These are phyloP conservation scores for Bubalus kerabau DNA, from an alignment of 2,113 vertebrate species.

Conservation along the genomic window DNA sequence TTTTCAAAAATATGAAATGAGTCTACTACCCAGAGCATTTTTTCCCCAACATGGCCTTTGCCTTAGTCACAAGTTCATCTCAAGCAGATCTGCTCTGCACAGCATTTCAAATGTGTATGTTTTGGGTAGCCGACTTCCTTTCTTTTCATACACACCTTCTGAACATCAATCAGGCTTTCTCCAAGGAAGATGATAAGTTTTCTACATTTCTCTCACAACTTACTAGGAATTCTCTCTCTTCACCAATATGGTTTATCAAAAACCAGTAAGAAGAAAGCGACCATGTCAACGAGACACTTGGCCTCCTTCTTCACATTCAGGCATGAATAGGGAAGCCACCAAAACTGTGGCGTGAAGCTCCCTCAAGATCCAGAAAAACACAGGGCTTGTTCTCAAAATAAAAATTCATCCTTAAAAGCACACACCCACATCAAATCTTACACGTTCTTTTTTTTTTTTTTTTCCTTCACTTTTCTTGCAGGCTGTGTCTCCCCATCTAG, in stretches of 20 bases:
- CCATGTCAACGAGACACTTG: background rate
- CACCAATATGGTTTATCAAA: background rate
- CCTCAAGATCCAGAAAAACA: background rate
- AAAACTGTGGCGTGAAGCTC: background rate
- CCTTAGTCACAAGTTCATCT: background rate
- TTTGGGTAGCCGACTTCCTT: background rate
- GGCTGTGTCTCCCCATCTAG: fast-evolving
- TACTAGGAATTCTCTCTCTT: background rate
- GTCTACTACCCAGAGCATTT: background rate
- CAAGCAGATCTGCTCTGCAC: background rate
- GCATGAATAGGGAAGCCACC: background rate
- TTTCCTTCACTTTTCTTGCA: background rate
- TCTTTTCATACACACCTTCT: background rate
- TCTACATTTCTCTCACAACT: background rate
- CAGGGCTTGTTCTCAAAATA: background rate
- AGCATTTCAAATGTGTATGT: background rate
- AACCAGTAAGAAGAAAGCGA: background rate
- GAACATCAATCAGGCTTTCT: background rate
- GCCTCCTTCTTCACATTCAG: background rate
- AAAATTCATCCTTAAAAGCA: background rate
- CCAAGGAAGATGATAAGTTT: background rate
- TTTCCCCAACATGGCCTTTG: background rate
- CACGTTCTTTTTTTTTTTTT: background rate
- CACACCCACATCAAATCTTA: background rate
- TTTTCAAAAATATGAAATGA: background rate